Evolutionary conservation across 2,888 invertebrate species (phyloP), one percentile per base, ranked within the genome.

Genomic region (Drosophila mayaguana): DNA sequence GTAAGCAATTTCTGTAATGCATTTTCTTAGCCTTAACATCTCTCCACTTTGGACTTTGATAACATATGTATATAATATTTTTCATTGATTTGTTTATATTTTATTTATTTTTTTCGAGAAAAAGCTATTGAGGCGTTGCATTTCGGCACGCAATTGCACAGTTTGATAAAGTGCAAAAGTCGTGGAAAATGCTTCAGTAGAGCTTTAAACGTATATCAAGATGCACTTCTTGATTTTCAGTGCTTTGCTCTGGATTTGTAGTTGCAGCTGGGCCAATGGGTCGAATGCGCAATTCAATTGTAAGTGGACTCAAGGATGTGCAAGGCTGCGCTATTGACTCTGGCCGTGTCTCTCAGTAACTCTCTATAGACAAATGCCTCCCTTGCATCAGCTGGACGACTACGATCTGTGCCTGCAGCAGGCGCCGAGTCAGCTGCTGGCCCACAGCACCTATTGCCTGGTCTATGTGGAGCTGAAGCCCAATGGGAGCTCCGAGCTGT

Each of bases 391-490:
- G 7, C 71, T 92, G 16, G 92, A 92, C 16, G 91, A 92, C 62
- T 92, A 92, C 48, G 92, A 92, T 74, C 67, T 71, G 1, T 92
- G 92, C 42, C 68, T 90, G 25, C 93, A 95, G 93, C 96, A 96
- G 92, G 1, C 38, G 1, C 38, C 62, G 6, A 74, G 79, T 3
- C 40, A 72, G 11, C 53, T 70, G 0, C 28, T 73, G 14, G 48
- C 61, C 1, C 68, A 68, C 16, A 72, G 74, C 22, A 83, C 75
- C 5, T 92, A 91, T 51, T 92, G 92, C 57, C 43, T 92, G 45
- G 89, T 89, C 1, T 89, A 89, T 65, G 90, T 87, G 14, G 92
- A 92, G 77, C 83, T 92, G 18, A 76, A 80, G 48, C 72, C 84
- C 32, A 88, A 92, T 62, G 73, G 56, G 0, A 84, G 82, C 32